A percentile compares a stretch with the other conserved stretches of the same genome.
phyloP scores from a whole-genome alignment of 1,140 invertebrate genomes.

The Phymastichus coffea region DNA sequence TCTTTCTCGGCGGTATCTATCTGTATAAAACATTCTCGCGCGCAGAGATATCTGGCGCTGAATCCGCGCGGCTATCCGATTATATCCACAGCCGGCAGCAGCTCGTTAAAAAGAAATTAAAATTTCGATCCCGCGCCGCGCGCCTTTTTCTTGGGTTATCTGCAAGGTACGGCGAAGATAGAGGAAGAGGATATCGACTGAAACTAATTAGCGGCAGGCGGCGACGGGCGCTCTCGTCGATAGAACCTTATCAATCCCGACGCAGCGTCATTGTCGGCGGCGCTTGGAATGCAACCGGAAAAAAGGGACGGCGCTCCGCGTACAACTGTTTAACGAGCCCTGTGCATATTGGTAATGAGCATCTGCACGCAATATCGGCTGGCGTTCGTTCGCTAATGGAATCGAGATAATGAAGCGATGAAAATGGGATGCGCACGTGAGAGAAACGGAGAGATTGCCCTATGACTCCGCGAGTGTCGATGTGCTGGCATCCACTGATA shows the following conservation, averaged over 20 bases:
- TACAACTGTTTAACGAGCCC: no score
- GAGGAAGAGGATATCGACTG: neutral
- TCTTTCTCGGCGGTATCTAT: no score
- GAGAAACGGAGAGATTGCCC: neutral
- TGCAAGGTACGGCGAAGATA: neutral
- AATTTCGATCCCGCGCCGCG: neutral
- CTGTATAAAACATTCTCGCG: no score
- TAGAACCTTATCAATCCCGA: no score
- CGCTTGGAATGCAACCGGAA: no score
- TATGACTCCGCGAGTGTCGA: no score
- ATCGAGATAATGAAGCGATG: constrained; percentile 5
- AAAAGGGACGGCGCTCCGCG: no score
- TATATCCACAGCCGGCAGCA: neutral
- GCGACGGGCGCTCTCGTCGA: no score
- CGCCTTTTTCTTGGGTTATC: neutral
- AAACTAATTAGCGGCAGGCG: neutral
- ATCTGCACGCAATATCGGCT: no score
- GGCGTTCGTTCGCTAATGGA: neutral
- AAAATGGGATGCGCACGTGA: neutral
- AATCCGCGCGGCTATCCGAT: neutral
- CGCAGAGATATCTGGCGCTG: neutral
- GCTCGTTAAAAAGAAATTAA: neutral
- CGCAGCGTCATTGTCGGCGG: no score
- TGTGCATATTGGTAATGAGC: no score
- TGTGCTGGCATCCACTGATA: no score